Percentiles rank a stretch among this genome's conserved stretches.
phyloP scores from a whole-genome alignment of 2,797 vertebrate species.

The Buphagus erythrorhynchus region DNA sequence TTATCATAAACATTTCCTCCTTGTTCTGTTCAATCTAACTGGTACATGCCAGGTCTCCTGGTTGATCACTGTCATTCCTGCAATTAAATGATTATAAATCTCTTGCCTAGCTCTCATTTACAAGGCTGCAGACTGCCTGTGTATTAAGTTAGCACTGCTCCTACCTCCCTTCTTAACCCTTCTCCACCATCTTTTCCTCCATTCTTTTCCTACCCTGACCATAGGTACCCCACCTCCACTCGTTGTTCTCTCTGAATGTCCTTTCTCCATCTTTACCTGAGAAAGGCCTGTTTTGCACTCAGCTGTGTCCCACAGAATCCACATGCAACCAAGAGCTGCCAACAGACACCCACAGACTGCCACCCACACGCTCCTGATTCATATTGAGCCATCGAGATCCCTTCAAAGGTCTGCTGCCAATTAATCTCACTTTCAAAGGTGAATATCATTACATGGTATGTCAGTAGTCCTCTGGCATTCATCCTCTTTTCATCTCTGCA shows the following conservation, averaged over 20 bases:
- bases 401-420: not conserved
- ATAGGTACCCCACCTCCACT: not conserved
- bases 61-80: not conserved
- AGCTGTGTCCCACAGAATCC: accelerated
- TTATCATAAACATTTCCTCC: not conserved
- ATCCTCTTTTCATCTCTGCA: not conserved
- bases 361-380: accelerated
- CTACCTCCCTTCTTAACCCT: not conserved
- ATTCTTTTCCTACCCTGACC: not conserved
- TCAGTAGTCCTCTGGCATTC: not conserved
- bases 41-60: not conserved
- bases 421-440: not conserved
- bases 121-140: not conserved
- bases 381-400: not conserved
- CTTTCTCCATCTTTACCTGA: not conserved
- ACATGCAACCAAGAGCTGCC: not conserved
- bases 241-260: not conserved
- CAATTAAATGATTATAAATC: not conserved
- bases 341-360: accelerated
- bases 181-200: not conserved
- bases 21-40: not conserved
- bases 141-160: not conserved
- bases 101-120: not conserved
- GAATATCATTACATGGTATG: not conserved
- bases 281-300: not conserved